These are phyloP conservation scores for sheep (Ovis aries) DNA, from an alignment of 2,113 vertebrate genomes.

Conservation along the genomic window ARS-UI_Ramb_v3.0 NC_056054.1:240533501-240534000, in stretches of 20 bases:
- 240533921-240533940: not conserved
- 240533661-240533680: too few relatives aligned
- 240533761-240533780: not conserved
- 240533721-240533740: too few relatives aligned
- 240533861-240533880: fast-evolving
- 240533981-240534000: not conserved
- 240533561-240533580: not conserved
- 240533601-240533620: too few relatives aligned
- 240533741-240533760: too few relatives aligned
- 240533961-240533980: not conserved
- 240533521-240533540: not conserved
- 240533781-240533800: not conserved
- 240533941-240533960: not conserved
- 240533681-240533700: too few relatives aligned
- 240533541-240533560: not conserved
- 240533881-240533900: fast-evolving
- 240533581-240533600: not conserved
- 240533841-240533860: not conserved
- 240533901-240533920: not conserved
- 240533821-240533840: too few relatives aligned
- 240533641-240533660: too few relatives aligned
- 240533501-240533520: not conserved
- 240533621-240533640: too few relatives aligned
- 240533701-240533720: too few relatives aligned
- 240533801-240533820: not conserved